phyloP scores from a whole-genome alignment of 2,797 vertebrate genomes.

The Tarsius wallacei region DNA sequence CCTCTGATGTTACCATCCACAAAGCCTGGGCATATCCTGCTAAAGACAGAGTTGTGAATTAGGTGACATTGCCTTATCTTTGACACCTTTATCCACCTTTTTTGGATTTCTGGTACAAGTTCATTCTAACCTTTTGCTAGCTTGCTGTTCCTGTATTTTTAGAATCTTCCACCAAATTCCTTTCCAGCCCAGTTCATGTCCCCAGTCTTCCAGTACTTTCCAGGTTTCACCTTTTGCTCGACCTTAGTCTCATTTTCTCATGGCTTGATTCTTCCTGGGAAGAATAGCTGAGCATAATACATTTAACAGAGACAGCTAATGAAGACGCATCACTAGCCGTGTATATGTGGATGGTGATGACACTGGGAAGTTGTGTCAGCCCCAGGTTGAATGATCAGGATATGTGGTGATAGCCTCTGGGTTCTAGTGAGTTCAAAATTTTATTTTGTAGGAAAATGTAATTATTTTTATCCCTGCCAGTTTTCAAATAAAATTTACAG shows the following conservation, averaged over 20 bases:
- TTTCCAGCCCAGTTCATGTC: not conserved
- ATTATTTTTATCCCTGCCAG: not conserved
- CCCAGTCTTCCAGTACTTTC: not conserved
- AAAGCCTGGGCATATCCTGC: not conserved
- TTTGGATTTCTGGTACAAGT: not conserved
- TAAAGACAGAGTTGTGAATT: not conserved
- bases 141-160: not conserved
- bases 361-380: not conserved
- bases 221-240: not conserved
- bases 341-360: not conserved
- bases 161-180: not conserved
- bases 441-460: conserved; percentile 37
- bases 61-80: not conserved
- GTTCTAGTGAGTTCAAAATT: not conserved
- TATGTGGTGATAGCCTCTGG: not conserved
- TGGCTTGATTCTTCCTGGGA: not conserved
- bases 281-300: not conserved
- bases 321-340: not conserved
- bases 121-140: not conserved
- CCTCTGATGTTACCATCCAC: too few species aligned
- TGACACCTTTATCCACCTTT: not conserved
- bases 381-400: not conserved
- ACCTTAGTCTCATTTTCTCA: not conserved
- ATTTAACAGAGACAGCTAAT: not conserved
- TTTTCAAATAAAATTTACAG: conserved; percentile 41